These are phyloP conservation scores for Galleria mellonella DNA, from an alignment of 1,140 invertebrate genomes.

Conservation along the genomic window DNA sequence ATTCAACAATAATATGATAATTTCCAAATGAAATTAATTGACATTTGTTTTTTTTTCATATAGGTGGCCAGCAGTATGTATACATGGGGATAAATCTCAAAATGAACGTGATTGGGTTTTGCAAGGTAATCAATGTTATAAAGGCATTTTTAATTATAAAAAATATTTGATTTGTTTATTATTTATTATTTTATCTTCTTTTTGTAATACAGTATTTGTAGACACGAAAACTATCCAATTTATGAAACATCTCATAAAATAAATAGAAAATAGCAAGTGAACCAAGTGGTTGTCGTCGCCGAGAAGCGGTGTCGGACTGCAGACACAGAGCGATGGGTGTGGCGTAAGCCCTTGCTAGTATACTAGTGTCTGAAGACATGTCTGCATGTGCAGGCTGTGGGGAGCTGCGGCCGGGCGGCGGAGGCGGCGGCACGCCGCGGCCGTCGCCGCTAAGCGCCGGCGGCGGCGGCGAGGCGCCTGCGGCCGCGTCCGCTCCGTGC, in stretches of 20 bases:
- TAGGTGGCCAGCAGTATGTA: conserved; percentile 85
- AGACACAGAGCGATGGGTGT: conserved; percentile 22
- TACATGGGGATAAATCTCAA: conserved; percentile 94
- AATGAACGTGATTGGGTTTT: conserved; percentile 87
- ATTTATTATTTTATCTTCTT: conserved; percentile 13
- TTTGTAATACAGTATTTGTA: neutral
- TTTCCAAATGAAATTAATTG: too few species aligned
- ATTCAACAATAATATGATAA: too few species aligned
- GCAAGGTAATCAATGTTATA: conserved; percentile 79
- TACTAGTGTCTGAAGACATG: conserved; percentile 35
- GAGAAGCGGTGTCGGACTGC: conserved; percentile 64
- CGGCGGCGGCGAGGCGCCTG: conserved; percentile 12
- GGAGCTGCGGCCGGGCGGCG: conserved; percentile 48
- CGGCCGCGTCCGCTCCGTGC: conserved; percentile 31
- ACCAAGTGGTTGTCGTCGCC: conserved; percentile 3
- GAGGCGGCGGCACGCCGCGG: conserved; percentile 37
- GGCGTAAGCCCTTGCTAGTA: conserved; percentile 11
- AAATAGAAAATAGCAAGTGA: neutral
- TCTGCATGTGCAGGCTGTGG: conserved; percentile 66
- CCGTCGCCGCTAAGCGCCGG: conserved; percentile 22
- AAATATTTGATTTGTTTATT: too few species aligned
- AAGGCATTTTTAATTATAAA: neutral
- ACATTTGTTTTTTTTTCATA: conserved; percentile 32
- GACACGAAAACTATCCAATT: neutral
- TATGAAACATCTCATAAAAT: neutral